phyloP scores from a whole-genome alignment of 2,888 invertebrate species.

The Phania funesta region DNA sequence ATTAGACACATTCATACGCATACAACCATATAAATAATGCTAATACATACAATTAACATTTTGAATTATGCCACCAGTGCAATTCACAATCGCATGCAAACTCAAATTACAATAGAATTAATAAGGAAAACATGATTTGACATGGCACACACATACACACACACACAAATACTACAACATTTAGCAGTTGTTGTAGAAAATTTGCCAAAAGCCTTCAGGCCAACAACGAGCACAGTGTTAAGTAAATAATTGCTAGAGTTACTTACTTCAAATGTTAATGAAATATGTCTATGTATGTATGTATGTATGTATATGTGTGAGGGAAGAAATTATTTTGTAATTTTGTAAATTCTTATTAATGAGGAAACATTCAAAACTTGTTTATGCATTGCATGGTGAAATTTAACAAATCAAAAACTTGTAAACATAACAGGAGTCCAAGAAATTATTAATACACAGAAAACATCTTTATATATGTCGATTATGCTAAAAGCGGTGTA shows the following conservation, averaged over 20 bases:
- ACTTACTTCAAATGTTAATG: not conserved
- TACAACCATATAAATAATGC: not conserved
- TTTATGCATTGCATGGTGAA: too few relatives aligned
- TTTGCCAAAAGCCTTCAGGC: slow-evolving; percentile 19
- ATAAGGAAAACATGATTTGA: slow-evolving; percentile 38
- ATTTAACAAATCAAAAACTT: too few relatives aligned
- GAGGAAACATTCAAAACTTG: not conserved
- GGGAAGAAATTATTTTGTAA: not conserved
- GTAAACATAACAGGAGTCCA: too few relatives aligned
- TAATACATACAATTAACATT: slow-evolving; percentile 56
- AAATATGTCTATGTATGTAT: too few relatives aligned
- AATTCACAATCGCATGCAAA: not conserved
- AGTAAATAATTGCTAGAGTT: slow-evolving; percentile 49
- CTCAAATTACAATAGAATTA: slow-evolving; percentile 11
- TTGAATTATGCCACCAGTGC: slow-evolving; percentile 46
- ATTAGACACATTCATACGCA: not conserved
- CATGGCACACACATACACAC: slow-evolving; percentile 14
- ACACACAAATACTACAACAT: not conserved
- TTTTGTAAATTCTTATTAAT: not conserved
- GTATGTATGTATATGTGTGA: too few relatives aligned
- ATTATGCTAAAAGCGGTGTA: too few relatives aligned
- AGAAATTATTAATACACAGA: too few relatives aligned
- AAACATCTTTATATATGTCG: too few relatives aligned
- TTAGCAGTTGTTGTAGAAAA: not conserved
- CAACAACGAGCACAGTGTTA: slow-evolving; percentile 28